Base-by-base conservation (phyloP, 2,113 vertebrate species). In the Boulengeromyrus knoepffleri region DNA sequence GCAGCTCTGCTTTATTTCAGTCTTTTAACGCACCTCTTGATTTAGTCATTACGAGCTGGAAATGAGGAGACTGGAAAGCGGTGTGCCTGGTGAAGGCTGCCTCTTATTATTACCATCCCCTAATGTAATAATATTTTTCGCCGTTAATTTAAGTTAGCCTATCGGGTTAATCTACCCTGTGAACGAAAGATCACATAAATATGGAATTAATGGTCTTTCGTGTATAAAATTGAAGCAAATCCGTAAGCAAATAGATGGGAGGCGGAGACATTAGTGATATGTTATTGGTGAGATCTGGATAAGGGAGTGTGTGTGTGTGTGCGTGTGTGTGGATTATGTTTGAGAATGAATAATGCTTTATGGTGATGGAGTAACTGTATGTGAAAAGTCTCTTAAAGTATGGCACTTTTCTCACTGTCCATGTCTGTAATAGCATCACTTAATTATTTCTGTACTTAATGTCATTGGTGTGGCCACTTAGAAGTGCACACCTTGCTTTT, bases 1-100 rank as follows among this genome's bases (percentile, higher is more conserved):
- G 92, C 94, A 92, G 89, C 92, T 91, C 93, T 90, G 92, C 93
- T 53, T 53, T 92, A 92, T 95, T 95, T 94, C 91, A 94, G 94
- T 94, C 85, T 93, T 94, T 95, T 95, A 93, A 92, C 90, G 93
- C 93, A 93, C 94, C 93, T 94, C 92, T 92, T 95, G 95, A 96
- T 96, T 95, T 92, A 94, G 95, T 96, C 95, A 95, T 95, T 92
- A 91, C 91, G 91, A 92, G 93, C 93, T 93, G 93, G 92, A 94
- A 93, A 91, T 95, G 93, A 95, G 92, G 94, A 93, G 93, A 94
- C 94, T 91, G 93, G 92, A 56, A 90, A 92, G 91, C 15, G 15
- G 17, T 53, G 52, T 19, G 52, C 52, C 52, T 1, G 17, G 1
- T 1, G 52, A 19, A 53, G 52, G 52, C 52, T 5, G 89, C 91